Evolutionary conservation across 2,113 vertebrate species (phyloP).

Genomic region (Gnathonemus longibarbis): DNA sequence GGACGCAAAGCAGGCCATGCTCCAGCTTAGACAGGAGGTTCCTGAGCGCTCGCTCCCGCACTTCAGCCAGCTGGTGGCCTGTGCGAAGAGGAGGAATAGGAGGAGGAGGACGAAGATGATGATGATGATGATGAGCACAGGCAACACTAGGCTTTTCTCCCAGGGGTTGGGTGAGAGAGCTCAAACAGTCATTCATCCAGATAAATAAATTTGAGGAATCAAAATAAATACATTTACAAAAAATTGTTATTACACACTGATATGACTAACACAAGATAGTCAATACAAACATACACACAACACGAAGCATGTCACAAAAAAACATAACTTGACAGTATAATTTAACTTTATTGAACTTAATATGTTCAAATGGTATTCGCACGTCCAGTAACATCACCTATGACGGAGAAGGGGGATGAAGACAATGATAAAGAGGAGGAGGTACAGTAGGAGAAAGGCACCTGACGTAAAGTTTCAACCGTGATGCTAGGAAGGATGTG

Average conservation of each 20-base stretch:
- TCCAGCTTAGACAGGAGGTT: constrained; percentile 77
- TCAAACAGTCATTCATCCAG: not conserved
- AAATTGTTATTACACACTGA: not conserved
- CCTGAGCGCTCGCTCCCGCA: constrained; percentile 78
- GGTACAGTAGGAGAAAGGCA: not conserved
- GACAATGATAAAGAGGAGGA: not conserved
- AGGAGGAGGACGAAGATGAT: not conserved
- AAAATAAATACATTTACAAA: not conserved
- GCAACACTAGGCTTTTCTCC: not conserved
- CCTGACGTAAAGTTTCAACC: not conserved
- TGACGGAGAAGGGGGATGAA: not conserved
- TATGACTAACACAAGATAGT: not conserved
- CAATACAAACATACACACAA: not conserved
- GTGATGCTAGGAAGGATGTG: not conserved
- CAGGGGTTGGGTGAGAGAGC: not conserved
- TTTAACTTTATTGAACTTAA: not conserved
- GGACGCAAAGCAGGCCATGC: constrained; percentile 64
- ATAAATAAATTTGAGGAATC: not conserved
- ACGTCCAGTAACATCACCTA: not conserved
- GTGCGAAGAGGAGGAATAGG: not conserved
- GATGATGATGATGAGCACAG: not conserved
- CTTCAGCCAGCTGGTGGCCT: constrained; percentile 84
- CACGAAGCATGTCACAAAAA: not conserved
- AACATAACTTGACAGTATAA: not conserved
- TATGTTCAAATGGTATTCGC: not conserved